Evolutionary conservation across 53 echinoderm and acorn worm species (phyloP).

Genomic region (Actinopyga echinites): DNA sequence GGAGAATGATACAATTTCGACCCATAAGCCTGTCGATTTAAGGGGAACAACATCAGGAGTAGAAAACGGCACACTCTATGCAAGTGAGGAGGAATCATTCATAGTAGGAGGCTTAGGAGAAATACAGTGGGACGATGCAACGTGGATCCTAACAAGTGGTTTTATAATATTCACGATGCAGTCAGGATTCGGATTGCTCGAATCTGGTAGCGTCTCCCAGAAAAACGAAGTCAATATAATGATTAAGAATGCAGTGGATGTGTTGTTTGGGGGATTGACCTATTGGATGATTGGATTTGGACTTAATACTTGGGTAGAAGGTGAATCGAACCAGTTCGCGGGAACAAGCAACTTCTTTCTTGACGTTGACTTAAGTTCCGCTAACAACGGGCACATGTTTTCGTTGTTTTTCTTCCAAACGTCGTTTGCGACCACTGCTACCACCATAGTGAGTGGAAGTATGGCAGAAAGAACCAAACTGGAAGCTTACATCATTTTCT

Average conservation of each 20-base stretch:
- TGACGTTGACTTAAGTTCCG: constrained; percentile 44
- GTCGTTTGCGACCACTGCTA: constrained; percentile 79
- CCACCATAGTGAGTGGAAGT: constrained; percentile 73
- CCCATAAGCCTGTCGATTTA: no score
- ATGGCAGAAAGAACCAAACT: constrained; percentile 79
- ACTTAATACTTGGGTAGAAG: constrained; percentile 55
- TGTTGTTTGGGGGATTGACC: constrained; percentile 74
- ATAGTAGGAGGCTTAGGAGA: no score
- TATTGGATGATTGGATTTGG: constrained; percentile 92
- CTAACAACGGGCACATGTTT: constrained; percentile 53
- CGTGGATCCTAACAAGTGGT: constrained; percentile 85
- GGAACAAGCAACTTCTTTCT: constrained; percentile 71
- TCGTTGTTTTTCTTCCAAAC: constrained; percentile 80
- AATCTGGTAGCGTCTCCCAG: constrained; percentile 72
- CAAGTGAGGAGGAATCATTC: no score
- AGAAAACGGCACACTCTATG: no score
- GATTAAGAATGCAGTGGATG: constrained; percentile 86
- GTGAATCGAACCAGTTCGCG: constrained; percentile 52
- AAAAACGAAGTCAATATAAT: constrained; percentile 91
- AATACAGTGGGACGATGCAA: constrained; percentile 78
- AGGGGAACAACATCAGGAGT: no score
- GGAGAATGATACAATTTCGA: no score
- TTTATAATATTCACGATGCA: constrained; percentile 88
- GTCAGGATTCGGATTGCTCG: constrained; percentile 81
- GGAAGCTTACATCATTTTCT: constrained; percentile 75